Percentiles rank a stretch among this genome's conserved stretches.
Conservation (phyloP, 2,888 invertebrate genomes). For the Hofmannophila pseudospretella region DNA sequence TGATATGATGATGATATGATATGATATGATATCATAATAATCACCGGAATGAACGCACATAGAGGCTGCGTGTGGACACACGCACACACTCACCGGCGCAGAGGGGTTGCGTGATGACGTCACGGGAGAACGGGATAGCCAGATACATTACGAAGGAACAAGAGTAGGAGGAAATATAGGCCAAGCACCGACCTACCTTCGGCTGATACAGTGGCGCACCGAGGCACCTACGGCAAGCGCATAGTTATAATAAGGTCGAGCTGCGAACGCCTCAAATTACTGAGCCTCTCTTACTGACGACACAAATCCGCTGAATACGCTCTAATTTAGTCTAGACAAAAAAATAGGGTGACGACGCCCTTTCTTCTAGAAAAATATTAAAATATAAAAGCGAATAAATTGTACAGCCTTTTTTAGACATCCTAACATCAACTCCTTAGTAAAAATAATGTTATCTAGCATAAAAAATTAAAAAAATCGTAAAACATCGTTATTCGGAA, state of each 20-base stretch:
- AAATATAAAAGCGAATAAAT: no score
- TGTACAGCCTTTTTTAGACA: no score
- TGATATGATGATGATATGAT: no score
- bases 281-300: conserved; percentile 13
- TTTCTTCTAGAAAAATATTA: no score
- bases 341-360: not conserved
- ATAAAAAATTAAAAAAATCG: no score
- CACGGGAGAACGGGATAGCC: conserved; percentile 48
- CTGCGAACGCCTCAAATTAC: conserved; percentile 27
- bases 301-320: conserved; percentile 2
- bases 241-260: conserved; percentile 51
- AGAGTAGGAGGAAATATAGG: conserved; percentile 65
- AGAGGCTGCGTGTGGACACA: conserved; percentile 39
- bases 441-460: no score
- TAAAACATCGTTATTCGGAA: no score
- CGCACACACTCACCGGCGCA: conserved; percentile 41
- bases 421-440: no score
- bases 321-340: conserved; percentile 2
- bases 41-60: conserved; percentile 29
- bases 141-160: conserved; percentile 19
- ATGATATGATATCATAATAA: no score
- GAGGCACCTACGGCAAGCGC: conserved; percentile 44
- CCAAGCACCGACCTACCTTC: conserved; percentile 73
- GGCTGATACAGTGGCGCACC: conserved; percentile 50
- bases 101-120: conserved; percentile 66